Evolutionary conservation across 2,797 vertebrate species (phyloP).

Genomic region (Helarctos malayanus): DNA sequence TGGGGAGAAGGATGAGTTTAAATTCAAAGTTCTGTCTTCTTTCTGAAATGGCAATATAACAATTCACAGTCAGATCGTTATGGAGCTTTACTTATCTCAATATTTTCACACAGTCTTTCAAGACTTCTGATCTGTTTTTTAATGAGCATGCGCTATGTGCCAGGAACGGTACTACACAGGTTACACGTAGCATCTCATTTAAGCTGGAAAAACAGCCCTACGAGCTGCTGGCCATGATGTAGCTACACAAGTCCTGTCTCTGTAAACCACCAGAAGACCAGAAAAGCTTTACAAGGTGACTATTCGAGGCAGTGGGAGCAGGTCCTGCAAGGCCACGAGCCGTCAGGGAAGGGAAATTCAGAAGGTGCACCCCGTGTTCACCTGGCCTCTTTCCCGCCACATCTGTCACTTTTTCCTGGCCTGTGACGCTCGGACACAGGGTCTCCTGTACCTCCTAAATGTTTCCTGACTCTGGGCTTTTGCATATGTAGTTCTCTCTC

Average conservation of each 20-base stretch:
- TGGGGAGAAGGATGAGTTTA: background rate
- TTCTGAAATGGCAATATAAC: background rate
- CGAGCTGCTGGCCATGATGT: background rate
- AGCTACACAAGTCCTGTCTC: background rate
- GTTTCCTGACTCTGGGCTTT: background rate
- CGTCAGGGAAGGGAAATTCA: background rate
- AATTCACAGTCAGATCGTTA: background rate
- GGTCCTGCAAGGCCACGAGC: background rate
- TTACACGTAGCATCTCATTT: constrained; percentile 3
- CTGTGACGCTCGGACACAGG: rapidly evolving
- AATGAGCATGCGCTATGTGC: background rate
- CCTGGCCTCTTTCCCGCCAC: background rate
- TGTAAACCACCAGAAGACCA: constrained; percentile 49
- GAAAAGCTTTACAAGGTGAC: background rate
- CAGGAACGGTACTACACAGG: background rate
- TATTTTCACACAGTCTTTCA: background rate
- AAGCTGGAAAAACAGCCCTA: background rate
- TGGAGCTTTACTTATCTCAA: background rate
- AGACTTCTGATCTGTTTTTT: background rate
- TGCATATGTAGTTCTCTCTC: background rate
- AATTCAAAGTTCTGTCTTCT: background rate
- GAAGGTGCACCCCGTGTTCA: background rate
- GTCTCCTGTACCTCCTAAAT: background rate
- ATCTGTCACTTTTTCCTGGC: background rate
- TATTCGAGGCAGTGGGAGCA: background rate